Conservation (phyloP, 1,140 invertebrate genomes). For the Eriosoma lanigerum region DNA sequence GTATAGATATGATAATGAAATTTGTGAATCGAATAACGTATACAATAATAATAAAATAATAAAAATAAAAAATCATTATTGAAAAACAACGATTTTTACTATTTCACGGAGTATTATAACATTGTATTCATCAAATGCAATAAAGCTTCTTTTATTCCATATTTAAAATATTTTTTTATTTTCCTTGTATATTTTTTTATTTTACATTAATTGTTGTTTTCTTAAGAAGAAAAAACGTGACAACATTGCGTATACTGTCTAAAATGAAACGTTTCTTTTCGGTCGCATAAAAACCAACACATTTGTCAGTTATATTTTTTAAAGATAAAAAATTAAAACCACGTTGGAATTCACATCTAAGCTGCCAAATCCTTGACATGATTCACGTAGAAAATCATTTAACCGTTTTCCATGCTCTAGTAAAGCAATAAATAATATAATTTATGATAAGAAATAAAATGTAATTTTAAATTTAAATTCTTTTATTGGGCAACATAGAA, state of each 20-base stretch:
- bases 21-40: constrained; percentile 31
- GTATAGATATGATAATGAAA: constrained; percentile 7
- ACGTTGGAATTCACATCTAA: not conserved
- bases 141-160: too few relatives aligned
- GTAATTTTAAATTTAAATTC: not conserved
- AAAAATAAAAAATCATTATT: not conserved
- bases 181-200: not conserved
- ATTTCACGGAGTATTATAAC: not conserved
- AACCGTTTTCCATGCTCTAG: not conserved
- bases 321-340: not conserved
- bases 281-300: not conserved
- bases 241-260: not conserved
- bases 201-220: not conserved
- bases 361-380: constrained; percentile 45
- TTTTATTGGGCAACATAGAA: too few relatives aligned
- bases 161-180: not conserved
- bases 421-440: too few relatives aligned
- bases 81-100: not conserved
- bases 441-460: not conserved
- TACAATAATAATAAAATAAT: not conserved
- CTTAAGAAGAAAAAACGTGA: not conserved
- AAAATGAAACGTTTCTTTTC: not conserved
- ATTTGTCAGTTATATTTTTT: not conserved
- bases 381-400: constrained; percentile 2
- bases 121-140: too few relatives aligned